Base-by-base conservation (phyloP, 2,797 vertebrate genomes). In the Arremon aurantiirostris region DNA sequence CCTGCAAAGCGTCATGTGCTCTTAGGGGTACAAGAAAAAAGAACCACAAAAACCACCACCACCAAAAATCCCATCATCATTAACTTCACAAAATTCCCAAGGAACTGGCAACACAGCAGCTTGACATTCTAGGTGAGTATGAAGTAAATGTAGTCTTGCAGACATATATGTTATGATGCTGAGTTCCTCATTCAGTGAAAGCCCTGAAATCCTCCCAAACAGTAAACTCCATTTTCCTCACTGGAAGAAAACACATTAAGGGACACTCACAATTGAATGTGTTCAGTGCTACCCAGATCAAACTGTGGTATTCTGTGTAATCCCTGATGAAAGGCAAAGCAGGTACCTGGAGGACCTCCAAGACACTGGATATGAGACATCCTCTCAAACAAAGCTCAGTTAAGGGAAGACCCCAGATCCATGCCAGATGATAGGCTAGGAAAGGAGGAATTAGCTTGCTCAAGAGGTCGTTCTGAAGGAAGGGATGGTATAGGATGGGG, bases 381-480 rank as follows among this genome's bases (percentile, higher is more conserved):
- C 19, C 12, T 59, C 26, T 82, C 32, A 79, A 91, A 63, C 9
- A 64, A 81, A 82, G 32, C 23, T 84, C 75, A 82, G 6, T 22
- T 47, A 76, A 72, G 22, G 20, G n/a, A 82, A 86, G 28, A 18
- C 8, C 41, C 19, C 53, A 91, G 20, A 80, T 87, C 64, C 32
- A 46, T 80, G 35, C 22, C 49, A 89, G 46, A 20, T 70, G 52
- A 57, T 44, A 84, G 64, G 39, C 72, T 6, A 63, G 7, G 46
- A 86, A 93, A 35, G 35, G 93, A 83, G 30, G 44, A 76, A 81
- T 71, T 42, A 15, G 1, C 9, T 82, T 86, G 50, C 34, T 72
- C 32, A 69, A 79, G 47, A 80, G 26, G 21, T 82, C 26, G 23
- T 81, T 89, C 80, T 82, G 56, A 95, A 91, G 15, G 24, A 68